Base-by-base conservation (phyloP, 2,113 vertebrate species). In the Paradisaea rubra region DNA sequence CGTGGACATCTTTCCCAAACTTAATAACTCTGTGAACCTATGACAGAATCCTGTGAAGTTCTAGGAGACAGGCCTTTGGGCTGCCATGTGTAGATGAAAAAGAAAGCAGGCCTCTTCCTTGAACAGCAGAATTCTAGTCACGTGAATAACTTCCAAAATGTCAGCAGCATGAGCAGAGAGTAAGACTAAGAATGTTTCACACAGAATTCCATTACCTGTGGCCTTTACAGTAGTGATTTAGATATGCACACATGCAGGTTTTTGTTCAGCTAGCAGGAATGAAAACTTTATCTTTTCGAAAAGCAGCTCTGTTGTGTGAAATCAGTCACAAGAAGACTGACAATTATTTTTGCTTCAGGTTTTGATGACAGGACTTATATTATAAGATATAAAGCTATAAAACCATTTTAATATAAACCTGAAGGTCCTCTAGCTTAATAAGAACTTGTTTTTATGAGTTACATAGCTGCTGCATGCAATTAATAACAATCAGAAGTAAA, bases 231-330 rank as follows among this genome's bases (percentile, higher is more conserved):
- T 7, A 41, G 31, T n/a, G 28, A 45, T 37, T n/a, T 17, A 57
- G 31, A 61, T 11, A 49, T 0, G 10, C 20, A 49, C 4, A 25
- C 3, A 24, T 6, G 39, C 9, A 8, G 2, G 8, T 52, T 44
- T 44, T 37, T 44, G 13, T 52, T 92, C 22, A n/a, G 31, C 28
- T 49, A 84, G 41, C 2, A 7, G 13, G 31, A 80, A 77, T 33
- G 23, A 63, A 93, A 89, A 42, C 14, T 15, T 15, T 33, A 15
- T 2, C 7, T 37, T 53, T 64, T 49, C 3, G 4, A 41, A 53
- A 68, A 81, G 9, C 20, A 85, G 17, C 39, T 78, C 45, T 54
- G 41, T 19, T 57, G 15, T 31, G 7, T 86, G 25, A 42, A 86
- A 78, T n/a, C 7, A 37, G 39, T 64, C 73, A 71, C 18, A n/a